Base-by-base conservation (phyloP, 2,797 vertebrate species). In the Paratrypauchen microcephalus region DNA sequence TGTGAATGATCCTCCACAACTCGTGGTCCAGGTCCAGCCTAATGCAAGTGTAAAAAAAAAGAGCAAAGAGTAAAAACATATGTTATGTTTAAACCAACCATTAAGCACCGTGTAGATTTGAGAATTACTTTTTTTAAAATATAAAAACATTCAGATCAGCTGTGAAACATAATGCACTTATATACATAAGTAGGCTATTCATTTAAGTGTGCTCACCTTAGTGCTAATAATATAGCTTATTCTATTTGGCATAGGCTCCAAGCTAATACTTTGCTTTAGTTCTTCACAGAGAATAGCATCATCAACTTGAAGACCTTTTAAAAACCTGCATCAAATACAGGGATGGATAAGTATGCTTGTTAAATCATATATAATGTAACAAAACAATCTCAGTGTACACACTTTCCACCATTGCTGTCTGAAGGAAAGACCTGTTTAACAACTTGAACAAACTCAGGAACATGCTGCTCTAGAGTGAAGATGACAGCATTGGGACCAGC, bases 401-500 rank as follows among this genome's bases (percentile, higher is more conserved):
- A 99, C 97, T 90, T 90, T 89, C 89, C 95, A 73, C 94, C 87
- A 0, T 96, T 95, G n/a, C 75, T 64, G 36, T 94, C 87, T 0
- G 96, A 92, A 5, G 97, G 97, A 59, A 99, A 99, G 88, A 93
- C 93, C 80, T 92, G 87, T 19, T 77, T 93, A 77, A 98, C 87
- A 3, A 94, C 83, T 65, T 94, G 93, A 74, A 96, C 87, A 2
- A 99, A 96, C 78, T 98, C 96, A 0, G 92, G 82, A 81, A 96
- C 78, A 0, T 95, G 84, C 71, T 97, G 91, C 0, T 94, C 91
- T 68, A 95, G 87, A 5, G 83, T 86, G 81, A 96, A 98, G 89
- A 99, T 90, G 64, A 99, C 95, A 0, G 97, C 96, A 0, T 99
- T 99, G 75, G 97, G 96, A 36, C 97, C 97, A 0, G 97, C 97